These are phyloP conservation scores for Mystacides longicornis DNA, from an alignment of 2,888 invertebrate species.

Conservation along the genomic window DNA sequence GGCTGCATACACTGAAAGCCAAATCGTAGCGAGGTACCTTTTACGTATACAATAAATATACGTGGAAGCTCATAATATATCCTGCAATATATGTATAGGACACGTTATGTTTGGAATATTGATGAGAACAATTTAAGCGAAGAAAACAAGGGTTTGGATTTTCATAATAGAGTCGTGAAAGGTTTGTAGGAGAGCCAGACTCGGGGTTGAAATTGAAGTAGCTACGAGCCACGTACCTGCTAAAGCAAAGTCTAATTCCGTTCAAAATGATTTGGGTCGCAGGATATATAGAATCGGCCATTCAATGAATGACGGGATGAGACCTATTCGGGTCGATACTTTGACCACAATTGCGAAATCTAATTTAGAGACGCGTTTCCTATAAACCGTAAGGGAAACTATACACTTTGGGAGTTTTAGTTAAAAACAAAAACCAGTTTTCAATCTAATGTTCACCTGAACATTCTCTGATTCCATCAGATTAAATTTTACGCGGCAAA, in stretches of 20 bases:
- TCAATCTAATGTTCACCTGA: conserved; percentile 1
- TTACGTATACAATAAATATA: too few species aligned
- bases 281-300: not conserved
- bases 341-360: conserved; percentile 20
- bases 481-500: not conserved
- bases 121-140: not conserved
- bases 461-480: not conserved
- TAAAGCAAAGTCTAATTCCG: conserved; percentile 19
- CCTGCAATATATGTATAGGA: too few species aligned
- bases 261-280: conserved; percentile 23
- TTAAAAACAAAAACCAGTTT: conserved; percentile 13
- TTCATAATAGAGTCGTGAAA: conserved; percentile 3
- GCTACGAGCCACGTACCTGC: too few species aligned
- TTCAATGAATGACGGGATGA: conserved; percentile 9
- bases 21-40: too few species aligned
- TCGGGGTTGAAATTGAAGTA: conserved; percentile 8
- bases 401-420: not conserved
- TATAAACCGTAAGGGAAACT: too few species aligned
- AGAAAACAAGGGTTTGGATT: not conserved
- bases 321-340: conserved; percentile 11
- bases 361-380: conserved; percentile 17
- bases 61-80: too few species aligned
- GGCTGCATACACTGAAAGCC: too few species aligned
- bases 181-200: not conserved
- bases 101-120: not conserved